These are phyloP conservation scores for Mugil cephalus DNA, from an alignment of 2,113 vertebrate species.

Conservation along the genomic window DNA sequence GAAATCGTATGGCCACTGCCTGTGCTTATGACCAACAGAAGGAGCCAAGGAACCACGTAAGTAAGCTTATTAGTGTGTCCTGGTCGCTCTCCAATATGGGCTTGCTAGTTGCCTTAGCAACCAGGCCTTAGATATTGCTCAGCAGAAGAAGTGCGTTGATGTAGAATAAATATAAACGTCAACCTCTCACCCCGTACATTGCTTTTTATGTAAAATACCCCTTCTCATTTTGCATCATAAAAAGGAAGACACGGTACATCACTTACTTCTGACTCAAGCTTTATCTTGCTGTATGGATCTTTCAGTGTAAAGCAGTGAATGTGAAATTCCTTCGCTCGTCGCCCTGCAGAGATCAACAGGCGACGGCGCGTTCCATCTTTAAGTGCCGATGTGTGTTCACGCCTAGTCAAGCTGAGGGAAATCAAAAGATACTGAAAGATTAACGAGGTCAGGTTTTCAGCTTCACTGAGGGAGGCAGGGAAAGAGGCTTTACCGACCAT, in stretches of 20 bases:
- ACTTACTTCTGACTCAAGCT: not conserved
- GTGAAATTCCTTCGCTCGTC: conserved; percentile 15
- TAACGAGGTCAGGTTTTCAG: conserved; percentile 73
- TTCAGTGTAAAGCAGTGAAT: not conserved
- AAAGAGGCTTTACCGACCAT: conserved; percentile 47
- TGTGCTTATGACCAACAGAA: conserved; percentile 55
- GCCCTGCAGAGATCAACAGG: conserved; percentile 58
- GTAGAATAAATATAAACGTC: conserved; percentile 63
- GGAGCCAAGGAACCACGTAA: conserved; percentile 71
- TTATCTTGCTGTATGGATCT: fast-evolving
- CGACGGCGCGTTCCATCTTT: conserved; percentile 22
- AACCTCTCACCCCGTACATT: conserved; percentile 19
- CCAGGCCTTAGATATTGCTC: conserved; percentile 65
- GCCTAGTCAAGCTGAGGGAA: conserved; percentile 68
- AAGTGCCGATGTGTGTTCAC: conserved; percentile 64
- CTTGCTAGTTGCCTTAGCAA: conserved; percentile 82
- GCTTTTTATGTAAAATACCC: conserved; percentile 28
- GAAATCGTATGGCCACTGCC: conserved; percentile 9
- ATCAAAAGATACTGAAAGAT: conserved; percentile 72
- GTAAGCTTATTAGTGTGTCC: conserved; percentile 78
- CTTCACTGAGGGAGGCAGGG: conserved; percentile 27
- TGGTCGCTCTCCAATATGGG: conserved; percentile 68
- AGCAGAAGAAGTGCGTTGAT: conserved; percentile 40
- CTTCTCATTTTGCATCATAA: not conserved
- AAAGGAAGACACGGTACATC: not conserved